Conservation (phyloP, 2,113 vertebrate species). For the Cavia aperea region DNA sequence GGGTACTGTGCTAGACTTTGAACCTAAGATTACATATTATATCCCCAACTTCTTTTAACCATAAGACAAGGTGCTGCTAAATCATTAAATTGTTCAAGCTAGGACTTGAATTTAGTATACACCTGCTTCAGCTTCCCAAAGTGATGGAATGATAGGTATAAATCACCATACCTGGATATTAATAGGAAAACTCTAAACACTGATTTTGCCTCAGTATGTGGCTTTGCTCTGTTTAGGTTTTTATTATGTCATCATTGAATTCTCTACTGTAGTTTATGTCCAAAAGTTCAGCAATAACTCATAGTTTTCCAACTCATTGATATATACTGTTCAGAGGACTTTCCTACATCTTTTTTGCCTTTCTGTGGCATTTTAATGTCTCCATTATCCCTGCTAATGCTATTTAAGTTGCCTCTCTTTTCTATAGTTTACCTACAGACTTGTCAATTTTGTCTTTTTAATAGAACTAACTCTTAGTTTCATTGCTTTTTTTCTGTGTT, state of each 20-base stretch:
- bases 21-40: background rate
- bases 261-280: background rate
- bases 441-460: background rate
- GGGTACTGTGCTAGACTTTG: background rate
- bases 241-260: background rate
- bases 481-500: background rate
- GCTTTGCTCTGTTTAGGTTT: background rate
- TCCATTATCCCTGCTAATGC: background rate
- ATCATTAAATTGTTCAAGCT: background rate
- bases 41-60: background rate
- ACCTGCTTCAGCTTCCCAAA: background rate
- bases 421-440: background rate
- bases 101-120: background rate
- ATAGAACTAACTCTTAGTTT: background rate
- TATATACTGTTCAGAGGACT: background rate
- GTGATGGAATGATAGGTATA: background rate
- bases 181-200: background rate
- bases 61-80: background rate
- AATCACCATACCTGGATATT: background rate
- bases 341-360: background rate
- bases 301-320: background rate
- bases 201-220: background rate
- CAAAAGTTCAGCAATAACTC: background rate
- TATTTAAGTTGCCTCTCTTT: background rate
- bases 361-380: background rate